Conservation (phyloP, 2,888 invertebrate species). For the Apotomis betuletana region DNA sequence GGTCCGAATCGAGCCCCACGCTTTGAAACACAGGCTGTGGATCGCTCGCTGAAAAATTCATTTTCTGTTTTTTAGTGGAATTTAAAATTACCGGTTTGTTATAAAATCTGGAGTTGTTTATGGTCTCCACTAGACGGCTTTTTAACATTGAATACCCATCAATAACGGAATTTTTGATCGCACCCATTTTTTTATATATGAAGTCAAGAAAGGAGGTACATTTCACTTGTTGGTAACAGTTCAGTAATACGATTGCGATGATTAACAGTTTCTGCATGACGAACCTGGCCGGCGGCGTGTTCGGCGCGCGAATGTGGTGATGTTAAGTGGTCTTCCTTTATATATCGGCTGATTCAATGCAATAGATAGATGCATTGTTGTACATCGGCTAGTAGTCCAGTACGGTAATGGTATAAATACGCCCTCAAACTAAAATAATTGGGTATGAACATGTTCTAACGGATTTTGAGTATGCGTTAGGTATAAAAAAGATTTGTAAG, state of each 20-base stretch:
- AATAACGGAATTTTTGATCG: background rate
- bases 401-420: no score
- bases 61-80: background rate
- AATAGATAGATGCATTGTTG: background rate
- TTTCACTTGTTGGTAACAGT: constrained; percentile 47
- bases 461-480: no score
- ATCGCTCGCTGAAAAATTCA: background rate
- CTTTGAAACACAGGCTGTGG: background rate
- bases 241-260: constrained; percentile 44
- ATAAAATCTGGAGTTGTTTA: background rate
- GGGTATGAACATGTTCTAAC: no score
- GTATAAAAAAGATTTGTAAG: no score
- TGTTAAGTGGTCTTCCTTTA: background rate
- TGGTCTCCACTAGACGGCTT: background rate
- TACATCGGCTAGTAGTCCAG: no score
- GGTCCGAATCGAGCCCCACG: background rate
- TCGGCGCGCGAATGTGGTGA: background rate
- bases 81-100: no score
- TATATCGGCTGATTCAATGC: background rate
- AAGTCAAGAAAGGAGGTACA: constrained; percentile 49
- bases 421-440: no score
- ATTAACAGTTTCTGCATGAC: constrained; percentile 46
- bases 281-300: constrained; percentile 9
- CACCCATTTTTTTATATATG: constrained; percentile 35
- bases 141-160: background rate